phyloP scores from a whole-genome alignment of 2,888 invertebrate genomes.

The Lycocerus yunnanus region DNA sequence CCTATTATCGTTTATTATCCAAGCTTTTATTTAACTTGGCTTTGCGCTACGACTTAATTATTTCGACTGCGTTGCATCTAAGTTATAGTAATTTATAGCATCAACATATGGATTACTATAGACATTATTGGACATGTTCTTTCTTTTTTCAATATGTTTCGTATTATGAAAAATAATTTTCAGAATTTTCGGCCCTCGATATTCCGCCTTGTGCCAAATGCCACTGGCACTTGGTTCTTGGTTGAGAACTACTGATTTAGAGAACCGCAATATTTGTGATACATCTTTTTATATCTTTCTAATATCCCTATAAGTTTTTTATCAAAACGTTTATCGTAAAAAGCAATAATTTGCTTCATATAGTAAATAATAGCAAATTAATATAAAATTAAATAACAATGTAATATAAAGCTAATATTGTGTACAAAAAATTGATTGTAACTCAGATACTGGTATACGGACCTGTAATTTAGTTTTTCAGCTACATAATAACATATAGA shows the following conservation, averaged over 20 bases:
- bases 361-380: constrained; percentile 23
- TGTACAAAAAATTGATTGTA: constrained; percentile 24
- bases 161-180: no score
- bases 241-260: background rate
- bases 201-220: no score
- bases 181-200: no score
- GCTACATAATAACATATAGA: constrained; percentile 3
- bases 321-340: background rate
- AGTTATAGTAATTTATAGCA: no score
- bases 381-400: constrained; percentile 17
- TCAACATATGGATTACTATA: no score
- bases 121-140: no score
- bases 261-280: background rate
- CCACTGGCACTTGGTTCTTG: no score
- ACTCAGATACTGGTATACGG: background rate
- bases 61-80: no score
- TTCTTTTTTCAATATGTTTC: no score
- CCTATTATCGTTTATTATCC: no score
- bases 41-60: no score
- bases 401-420: constrained; percentile 3
- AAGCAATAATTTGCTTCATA: constrained; percentile 7
- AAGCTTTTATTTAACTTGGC: no score
- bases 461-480: constrained; percentile 30
- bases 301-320: background rate
- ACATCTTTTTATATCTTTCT: background rate